These are phyloP conservation scores for Pseudochirops cupreus DNA, from an alignment of 2,797 vertebrate genomes.

Conservation along the genomic window DNA sequence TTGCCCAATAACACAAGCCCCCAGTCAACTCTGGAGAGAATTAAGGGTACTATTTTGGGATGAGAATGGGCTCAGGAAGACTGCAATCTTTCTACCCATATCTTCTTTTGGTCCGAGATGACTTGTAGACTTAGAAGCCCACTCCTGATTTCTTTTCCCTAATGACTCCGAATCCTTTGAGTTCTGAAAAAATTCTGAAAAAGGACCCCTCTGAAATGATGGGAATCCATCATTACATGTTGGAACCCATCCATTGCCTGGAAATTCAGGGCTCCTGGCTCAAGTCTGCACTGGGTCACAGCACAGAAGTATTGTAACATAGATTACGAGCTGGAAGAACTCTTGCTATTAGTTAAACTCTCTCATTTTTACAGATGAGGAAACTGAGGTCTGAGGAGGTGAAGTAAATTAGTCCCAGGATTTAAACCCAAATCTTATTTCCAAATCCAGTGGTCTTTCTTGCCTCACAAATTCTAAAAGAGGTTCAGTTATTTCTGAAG, in stretches of 20 bases:
- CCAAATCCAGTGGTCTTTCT: neutral
- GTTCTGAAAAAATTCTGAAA: slow-evolving; percentile 20
- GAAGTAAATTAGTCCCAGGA: neutral
- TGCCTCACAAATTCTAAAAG: neutral
- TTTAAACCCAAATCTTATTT: neutral
- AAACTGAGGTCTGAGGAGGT: neutral
- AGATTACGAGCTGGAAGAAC: neutral
- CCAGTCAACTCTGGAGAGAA: neutral
- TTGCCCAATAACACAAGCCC: neutral
- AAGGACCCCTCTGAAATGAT: neutral
- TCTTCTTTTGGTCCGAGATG: neutral
- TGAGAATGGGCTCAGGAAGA: neutral
- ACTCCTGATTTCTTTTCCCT: neutral
- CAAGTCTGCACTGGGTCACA: neutral
- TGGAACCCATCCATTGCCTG: neutral
- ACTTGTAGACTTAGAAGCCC: neutral
- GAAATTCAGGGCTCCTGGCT: neutral
- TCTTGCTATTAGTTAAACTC: neutral
- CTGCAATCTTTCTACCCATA: neutral
- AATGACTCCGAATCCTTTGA: neutral
- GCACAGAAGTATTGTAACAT: neutral
- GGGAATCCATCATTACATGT: neutral
- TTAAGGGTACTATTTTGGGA: neutral
- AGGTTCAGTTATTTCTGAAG: neutral
- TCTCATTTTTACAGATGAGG: neutral